Evolutionary conservation across 2,888 invertebrate genomes (phyloP).

Genomic region (Caenorhabditis sp.): DNA sequence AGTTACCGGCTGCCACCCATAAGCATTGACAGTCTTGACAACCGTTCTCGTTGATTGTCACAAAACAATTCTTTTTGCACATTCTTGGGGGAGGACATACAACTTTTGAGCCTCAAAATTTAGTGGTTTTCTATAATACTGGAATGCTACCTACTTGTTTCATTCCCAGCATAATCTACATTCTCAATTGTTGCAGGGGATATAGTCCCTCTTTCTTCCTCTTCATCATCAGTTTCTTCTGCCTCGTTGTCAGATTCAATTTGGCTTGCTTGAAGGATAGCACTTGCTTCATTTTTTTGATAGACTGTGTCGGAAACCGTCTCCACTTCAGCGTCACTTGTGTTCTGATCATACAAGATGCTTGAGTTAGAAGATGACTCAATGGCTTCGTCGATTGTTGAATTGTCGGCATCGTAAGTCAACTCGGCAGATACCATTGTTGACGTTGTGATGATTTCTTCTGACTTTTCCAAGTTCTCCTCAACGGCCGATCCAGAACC

Average conservation of each 20-base stretch:
- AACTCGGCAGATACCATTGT: conserved; percentile 26
- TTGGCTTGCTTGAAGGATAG: conserved; percentile 33
- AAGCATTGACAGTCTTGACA: conserved; percentile 81
- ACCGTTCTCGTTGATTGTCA: conserved; percentile 76
- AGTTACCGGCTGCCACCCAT: conserved; percentile 63
- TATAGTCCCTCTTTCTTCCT: neutral
- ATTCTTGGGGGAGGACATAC: conserved; percentile 71
- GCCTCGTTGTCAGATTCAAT: conserved; percentile 20
- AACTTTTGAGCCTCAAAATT: conserved; percentile 1
- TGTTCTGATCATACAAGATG: conserved; percentile 57
- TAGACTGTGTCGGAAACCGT: conserved; percentile 42
- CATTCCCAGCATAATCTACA: conserved; percentile 27
- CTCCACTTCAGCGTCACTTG: conserved; percentile 62
- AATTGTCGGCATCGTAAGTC: conserved; percentile 24
- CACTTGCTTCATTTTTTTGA: conserved; percentile 52
- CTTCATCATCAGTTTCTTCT: conserved; percentile 20
- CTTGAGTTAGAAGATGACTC: conserved; percentile 56
- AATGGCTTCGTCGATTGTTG: conserved; percentile 30
- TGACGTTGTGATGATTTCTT: conserved; percentile 7
- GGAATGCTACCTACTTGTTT: conserved; percentile 15
- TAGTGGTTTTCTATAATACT: neutral
- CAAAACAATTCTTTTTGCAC: conserved; percentile 79
- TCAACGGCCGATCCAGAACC: conserved; percentile 50
- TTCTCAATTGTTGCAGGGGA: conserved; percentile 8
- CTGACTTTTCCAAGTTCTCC: conserved; percentile 21